Evolutionary conservation across 2,888 invertebrate species (phyloP).

Genomic region (Caenorhabditis becei): DNA sequence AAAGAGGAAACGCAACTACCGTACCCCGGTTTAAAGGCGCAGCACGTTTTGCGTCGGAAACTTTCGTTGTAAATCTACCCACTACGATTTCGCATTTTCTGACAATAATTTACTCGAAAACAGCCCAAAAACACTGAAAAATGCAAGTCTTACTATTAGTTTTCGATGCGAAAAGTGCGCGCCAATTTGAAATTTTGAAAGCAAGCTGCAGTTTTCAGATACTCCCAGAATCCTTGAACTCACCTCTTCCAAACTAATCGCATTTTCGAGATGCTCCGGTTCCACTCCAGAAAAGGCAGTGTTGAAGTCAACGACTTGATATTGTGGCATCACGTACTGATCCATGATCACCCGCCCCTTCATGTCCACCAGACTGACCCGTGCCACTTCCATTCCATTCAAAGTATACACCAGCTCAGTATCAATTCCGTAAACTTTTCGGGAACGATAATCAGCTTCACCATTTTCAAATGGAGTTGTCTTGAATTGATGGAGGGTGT

Average conservation of each 20-base stretch:
- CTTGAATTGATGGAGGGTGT: conserved; percentile 69
- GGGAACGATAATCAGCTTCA: conserved; percentile 69
- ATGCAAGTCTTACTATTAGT: too few relatives aligned
- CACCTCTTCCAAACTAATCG: conserved; percentile 31
- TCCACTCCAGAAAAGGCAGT: conserved; percentile 21
- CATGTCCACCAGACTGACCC: conserved; percentile 40
- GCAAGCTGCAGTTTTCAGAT: too few relatives aligned
- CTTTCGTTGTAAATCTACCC: too few relatives aligned
- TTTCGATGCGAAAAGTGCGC: too few relatives aligned
- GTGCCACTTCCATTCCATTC: conserved; percentile 41
- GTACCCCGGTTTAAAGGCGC: too few relatives aligned
- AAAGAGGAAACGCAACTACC: not conserved
- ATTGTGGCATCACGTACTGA: conserved; percentile 16
- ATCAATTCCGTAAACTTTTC: conserved; percentile 61
- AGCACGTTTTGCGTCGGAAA: too few relatives aligned
- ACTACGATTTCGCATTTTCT: too few relatives aligned
- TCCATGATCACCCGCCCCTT: conserved; percentile 30
- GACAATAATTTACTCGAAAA: too few relatives aligned
- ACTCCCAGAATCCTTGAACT: too few relatives aligned
- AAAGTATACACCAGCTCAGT: conserved; percentile 38
- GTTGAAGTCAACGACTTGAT: conserved; percentile 16
- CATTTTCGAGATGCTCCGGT: conserved; percentile 17
- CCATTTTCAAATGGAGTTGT: conserved; percentile 68
- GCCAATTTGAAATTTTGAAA: conserved; percentile 3
- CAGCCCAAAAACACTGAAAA: too few relatives aligned